phyloP scores from a whole-genome alignment of 2,888 invertebrate genomes.

The Tenthredo livida region DNA sequence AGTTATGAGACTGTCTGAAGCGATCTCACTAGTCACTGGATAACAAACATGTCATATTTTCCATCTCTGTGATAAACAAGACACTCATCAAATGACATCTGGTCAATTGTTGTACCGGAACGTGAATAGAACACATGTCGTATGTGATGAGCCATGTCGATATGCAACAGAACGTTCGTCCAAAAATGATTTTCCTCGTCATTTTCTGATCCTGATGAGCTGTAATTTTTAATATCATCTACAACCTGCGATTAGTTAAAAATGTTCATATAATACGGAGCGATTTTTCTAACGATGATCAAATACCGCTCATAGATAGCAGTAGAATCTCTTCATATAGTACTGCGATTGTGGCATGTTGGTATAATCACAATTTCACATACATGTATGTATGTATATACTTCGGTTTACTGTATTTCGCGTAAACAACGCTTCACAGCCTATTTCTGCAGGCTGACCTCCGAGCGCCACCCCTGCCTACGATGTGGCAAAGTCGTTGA shows the following conservation, averaged over 20 bases:
- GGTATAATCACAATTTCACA: not conserved
- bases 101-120: not conserved
- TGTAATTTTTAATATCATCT: too few species aligned
- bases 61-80: not conserved
- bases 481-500: constrained; percentile 70
- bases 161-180: too few species aligned
- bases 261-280: too few species aligned
- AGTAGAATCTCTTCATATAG: not conserved
- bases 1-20: not conserved
- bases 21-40: not conserved
- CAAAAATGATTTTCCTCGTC: too few species aligned
- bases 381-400: not conserved
- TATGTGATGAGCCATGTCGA: not conserved
- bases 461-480: constrained; percentile 65
- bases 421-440: constrained; percentile 28
- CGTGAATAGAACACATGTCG: not conserved
- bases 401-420: not conserved
- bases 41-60: not conserved
- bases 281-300: too few species aligned
- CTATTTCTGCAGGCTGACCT: constrained; percentile 42
- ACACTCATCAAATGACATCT: not conserved
- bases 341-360: not conserved
- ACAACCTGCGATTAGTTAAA: too few species aligned
- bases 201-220: too few species aligned
- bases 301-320: not conserved